Conservation (phyloP, 2,113 vertebrate species). For the Thunnus maccoyii region DNA sequence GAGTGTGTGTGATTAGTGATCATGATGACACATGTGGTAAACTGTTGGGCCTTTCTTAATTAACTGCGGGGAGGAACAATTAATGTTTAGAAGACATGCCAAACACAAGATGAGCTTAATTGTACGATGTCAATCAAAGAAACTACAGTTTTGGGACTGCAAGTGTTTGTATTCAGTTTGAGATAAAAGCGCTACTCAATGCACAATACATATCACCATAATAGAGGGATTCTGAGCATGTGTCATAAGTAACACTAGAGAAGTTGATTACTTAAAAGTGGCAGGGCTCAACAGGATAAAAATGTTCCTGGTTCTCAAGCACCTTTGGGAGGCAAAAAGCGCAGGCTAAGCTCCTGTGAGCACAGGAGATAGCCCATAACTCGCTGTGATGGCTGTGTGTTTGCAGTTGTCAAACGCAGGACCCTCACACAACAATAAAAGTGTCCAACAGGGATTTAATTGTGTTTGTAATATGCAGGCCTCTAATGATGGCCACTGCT, state of each 20-base stretch:
- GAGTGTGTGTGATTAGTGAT: constrained; percentile 68
- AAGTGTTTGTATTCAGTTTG: constrained; percentile 29
- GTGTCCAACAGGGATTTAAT: constrained; percentile 96
- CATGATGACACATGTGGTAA: constrained; percentile 69
- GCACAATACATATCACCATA: constrained; percentile 31
- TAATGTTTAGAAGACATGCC: constrained; percentile 67
- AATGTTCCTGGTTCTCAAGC: constrained; percentile 57
- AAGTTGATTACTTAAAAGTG: constrained; percentile 82
- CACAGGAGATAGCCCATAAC: constrained; percentile 76
- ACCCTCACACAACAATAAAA: constrained; percentile 90
- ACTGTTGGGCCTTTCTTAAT: constrained; percentile 75
- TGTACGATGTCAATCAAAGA: constrained; percentile 58
- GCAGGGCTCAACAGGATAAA: constrained; percentile 76
- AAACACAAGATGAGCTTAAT: constrained; percentile 63
- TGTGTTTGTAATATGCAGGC: constrained; percentile 96
- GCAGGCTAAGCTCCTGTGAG: constrained; percentile 62
- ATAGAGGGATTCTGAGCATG: constrained; percentile 43
- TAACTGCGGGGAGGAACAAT: constrained; percentile 70
- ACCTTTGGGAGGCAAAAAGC: constrained; percentile 69
- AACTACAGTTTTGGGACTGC: constrained; percentile 35
- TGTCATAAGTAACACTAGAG: constrained; percentile 87
- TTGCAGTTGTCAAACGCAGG: constrained; percentile 89
- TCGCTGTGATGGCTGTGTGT: constrained; percentile 87
- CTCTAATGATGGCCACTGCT: constrained; percentile 93
- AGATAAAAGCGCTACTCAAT: constrained; percentile 41